Evolutionary conservation across 2,797 vertebrate species (phyloP), one percentile per base, ranked within the genome.

Genomic region (Tokudaia muenninki): DNA sequence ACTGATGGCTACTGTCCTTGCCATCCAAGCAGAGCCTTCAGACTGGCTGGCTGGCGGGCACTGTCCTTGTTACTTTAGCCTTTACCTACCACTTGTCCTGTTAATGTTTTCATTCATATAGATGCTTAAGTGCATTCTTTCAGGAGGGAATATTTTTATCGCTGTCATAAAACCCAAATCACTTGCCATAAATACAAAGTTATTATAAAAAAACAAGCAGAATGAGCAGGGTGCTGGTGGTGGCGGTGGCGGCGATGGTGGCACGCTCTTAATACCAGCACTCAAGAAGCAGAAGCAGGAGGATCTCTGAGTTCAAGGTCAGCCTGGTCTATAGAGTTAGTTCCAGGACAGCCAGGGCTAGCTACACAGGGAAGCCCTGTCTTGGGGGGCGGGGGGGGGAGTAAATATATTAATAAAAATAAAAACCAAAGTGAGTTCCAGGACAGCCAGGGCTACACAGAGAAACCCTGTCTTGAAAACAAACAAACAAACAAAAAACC

Each of bases 141-240:
- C 89, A 90, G 19, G 94, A 96, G 93, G 31, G 14, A 70, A 72
- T 89, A 72, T 82, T 97, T 95, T 94, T 75, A 93, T 93, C 29
- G 21, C 75, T 65, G 24, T 87, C 57, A 75, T 95, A 92, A 97
- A 96, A 82, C 19, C 70, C 67, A 83, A 95, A 94, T 91, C 63
- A 41, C 84, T 96, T 79, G 31, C 59, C 55, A 55, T 89, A 81
- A 95, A 77, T 92, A 96, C 72, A 86, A 95, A 96, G 12, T 84
- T 26, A 65, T 65, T 61, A 67, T 86, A 91, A 94, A 92, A 94
- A 92, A 96, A 87, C 87, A 26, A 26, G 74, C 12, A 44, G 22
- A 75, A 26, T 75, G 37, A 44, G 11, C 10, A 44, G 4, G 37
- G 22, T 24, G 4, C 22, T 24, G 4, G 21, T 8, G 17, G 16